phyloP scores from a whole-genome alignment of 35 echinoderm and acorn worm species.

The Patiria miniata region DNA sequence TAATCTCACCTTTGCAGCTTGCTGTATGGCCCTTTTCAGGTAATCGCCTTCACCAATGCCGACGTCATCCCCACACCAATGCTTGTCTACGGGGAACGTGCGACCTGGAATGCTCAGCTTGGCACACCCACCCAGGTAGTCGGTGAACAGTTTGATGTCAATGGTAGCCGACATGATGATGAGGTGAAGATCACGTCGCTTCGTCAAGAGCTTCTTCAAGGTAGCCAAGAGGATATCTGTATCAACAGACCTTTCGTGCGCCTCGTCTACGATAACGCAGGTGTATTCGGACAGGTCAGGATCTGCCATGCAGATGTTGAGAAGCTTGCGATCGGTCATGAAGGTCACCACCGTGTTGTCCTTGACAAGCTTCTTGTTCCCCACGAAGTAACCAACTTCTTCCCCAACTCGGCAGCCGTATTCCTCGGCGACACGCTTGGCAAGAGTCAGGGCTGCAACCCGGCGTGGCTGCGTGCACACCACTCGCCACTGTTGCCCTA shows the following conservation, averaged over 20 bases:
- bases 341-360: slow-evolving; percentile 29
- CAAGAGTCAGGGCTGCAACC: slow-evolving; percentile 92
- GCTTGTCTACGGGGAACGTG: slow-evolving; percentile 35
- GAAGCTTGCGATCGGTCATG: slow-evolving; percentile 45
- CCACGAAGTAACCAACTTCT: slow-evolving; percentile 70
- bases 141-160: slow-evolving; percentile 37
- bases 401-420: slow-evolving; percentile 92
- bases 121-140: slow-evolving; percentile 33
- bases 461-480: slow-evolving; percentile 92
- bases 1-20: background rate
- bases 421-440: slow-evolving; percentile 93
- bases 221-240: slow-evolving; percentile 57
- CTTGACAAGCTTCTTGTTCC: background rate
- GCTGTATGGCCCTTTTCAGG: slow-evolving; percentile 27
- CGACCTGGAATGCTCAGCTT: slow-evolving; percentile 33
- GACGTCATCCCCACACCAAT: background rate
- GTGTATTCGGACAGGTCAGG: slow-evolving; percentile 13
- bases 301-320: slow-evolving; percentile 38
- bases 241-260: slow-evolving; percentile 56
- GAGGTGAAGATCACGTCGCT: slow-evolving; percentile 31
- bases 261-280: slow-evolving; percentile 50
- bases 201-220: slow-evolving; percentile 23
- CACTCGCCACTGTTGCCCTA: slow-evolving; percentile 47
- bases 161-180: slow-evolving; percentile 56
- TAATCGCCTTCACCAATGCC: slow-evolving; percentile 25